Base-by-base conservation (phyloP, 2,113 vertebrate species). In the Brachyhypopomus gauderio region DNA sequence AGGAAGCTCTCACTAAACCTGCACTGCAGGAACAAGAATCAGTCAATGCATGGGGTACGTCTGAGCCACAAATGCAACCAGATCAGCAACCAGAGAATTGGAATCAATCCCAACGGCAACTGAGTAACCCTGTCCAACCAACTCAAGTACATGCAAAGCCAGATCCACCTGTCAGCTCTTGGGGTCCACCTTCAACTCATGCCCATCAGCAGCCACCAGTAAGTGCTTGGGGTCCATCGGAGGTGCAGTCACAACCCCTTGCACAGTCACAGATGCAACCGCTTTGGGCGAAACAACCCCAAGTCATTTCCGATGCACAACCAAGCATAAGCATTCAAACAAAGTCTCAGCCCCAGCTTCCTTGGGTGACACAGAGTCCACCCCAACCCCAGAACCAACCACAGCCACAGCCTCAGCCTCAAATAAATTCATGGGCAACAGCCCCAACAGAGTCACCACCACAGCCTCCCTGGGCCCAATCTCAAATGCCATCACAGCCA, bases 21-120 rank as follows among this genome's bases (percentile, higher is more conserved):
- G 66, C 75, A 3, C 48, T 88, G 73, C 85, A 82, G 71, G 87
- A 89, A 72, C 88, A 82, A 48, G 77, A 73, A 52, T 5, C 72
- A 72, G 73, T 64, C 7, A 78, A 55, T 63, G 79, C 82, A 62
- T 91, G 88, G 89, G 82, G 82, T 75, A 78, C 62, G 5, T 82
- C 83, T 20, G 87, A 89, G 67, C 52, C 87, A 64, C 85, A 91
- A 80, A 73, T 85, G 64, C 88, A 91, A 72, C 86, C 80, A 88
- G 79, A 38, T 64, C 38, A 86, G 63, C 89, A 89, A 87, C 79
- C 79, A 34, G 66, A 76, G 52, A 9, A 85, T 22, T 90, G 88
- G 72, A 87, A 88, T 72, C 71, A 83, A 72, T 83, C 82, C 3
- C 83, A 84, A 17, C 30, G 6, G 0, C 52, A 78, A 30, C 27